A percentile compares a stretch with the other conserved stretches of the same genome.
Evolutionary conservation across 64 coral and sea anemone genomes (phyloP).

Genomic region (Actinia tenebrosa): DNA sequence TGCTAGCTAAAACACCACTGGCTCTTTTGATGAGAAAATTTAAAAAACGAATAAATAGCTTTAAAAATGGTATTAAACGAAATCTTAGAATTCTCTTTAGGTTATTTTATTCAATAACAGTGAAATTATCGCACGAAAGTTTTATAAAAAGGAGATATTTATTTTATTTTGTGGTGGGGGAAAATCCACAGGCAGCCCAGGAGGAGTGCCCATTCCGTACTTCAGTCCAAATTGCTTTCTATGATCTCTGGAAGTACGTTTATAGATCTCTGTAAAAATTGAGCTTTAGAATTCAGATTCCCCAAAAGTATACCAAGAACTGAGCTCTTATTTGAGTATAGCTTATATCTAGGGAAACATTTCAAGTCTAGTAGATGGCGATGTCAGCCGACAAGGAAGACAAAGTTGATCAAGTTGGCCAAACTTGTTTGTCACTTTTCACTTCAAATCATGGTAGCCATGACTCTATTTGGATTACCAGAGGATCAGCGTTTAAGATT

Average conservation of each 20-base stretch:
- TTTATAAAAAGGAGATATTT: not conserved
- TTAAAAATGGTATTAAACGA: not conserved
- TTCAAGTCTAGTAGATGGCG: not conserved
- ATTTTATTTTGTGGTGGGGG: no score
- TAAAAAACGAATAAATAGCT: not conserved
- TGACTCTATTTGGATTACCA: constrained; percentile 51
- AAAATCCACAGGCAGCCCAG: not conserved
- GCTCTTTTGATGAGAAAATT: not conserved
- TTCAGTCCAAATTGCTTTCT: not conserved
- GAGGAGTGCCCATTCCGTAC: not conserved
- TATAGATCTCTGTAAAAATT: not conserved
- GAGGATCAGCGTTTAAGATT: constrained; percentile 36
- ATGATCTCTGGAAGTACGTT: not conserved
- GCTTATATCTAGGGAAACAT: not conserved
- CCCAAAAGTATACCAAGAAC: not conserved
- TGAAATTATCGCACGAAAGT: no score
- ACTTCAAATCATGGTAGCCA: constrained; percentile 64
- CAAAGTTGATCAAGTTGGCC: not conserved
- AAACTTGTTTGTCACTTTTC: constrained; percentile 52
- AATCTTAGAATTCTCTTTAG: not conserved
- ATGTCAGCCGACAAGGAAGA: not conserved
- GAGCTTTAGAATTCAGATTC: not conserved
- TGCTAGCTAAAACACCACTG: not conserved
- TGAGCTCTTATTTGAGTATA: not conserved
- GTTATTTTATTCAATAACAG: no score